phyloP scores from a whole-genome alignment of 2,113 vertebrate species.

The Ursus arctos region DNA sequence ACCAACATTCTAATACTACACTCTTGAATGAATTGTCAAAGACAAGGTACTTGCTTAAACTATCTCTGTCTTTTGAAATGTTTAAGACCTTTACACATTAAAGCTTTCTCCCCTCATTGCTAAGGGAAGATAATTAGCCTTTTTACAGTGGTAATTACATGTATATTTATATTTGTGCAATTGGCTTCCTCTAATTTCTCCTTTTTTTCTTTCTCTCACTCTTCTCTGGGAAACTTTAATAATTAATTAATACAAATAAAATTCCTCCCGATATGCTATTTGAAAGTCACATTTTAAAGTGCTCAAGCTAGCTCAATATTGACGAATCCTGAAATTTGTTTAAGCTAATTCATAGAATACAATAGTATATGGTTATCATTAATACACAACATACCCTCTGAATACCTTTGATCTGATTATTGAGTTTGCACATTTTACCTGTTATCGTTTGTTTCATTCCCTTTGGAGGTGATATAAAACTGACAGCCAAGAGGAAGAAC shows the following conservation, averaged over 20 bases:
- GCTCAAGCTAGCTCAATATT: neutral
- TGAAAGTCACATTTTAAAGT: conserved; percentile 53
- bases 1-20: neutral
- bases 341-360: conserved; percentile 14
- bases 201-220: neutral
- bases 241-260: conserved; percentile 39
- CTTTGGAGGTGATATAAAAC: conserved; percentile 14
- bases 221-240: neutral
- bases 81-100: neutral
- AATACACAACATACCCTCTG: neutral
- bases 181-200: neutral
- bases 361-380: neutral
- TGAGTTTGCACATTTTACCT: conserved; percentile 49
- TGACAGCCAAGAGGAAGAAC: neutral
- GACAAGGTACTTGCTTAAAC: neutral
- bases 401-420: conserved; percentile 41
- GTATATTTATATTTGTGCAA: neutral
- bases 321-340: neutral
- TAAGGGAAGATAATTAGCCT: neutral
- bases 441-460: conserved; percentile 14
- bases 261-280: neutral
- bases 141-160: neutral
- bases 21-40: neutral
- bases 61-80: neutral
- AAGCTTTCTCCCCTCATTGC: neutral